Base-by-base conservation (phyloP, 2,888 invertebrate species). In the Phyllotreta striolata region DNA sequence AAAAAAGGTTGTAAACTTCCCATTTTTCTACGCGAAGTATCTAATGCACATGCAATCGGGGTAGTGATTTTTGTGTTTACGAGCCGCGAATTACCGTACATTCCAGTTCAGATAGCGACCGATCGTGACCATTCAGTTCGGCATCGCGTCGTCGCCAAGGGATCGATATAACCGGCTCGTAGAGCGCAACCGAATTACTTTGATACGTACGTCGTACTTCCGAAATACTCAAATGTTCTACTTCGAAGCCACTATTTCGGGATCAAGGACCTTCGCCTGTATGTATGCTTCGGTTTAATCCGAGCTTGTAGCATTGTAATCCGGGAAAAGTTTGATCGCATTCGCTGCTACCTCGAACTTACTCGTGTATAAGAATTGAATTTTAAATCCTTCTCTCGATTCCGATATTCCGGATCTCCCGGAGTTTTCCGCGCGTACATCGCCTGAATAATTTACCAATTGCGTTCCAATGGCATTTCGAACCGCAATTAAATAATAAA, bases 51-150 rank as follows among this genome's bases (percentile, higher is more conserved):
- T 74, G 73, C 76, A 78, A 78, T 77, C 77, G 73, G 76, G 73
- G 70, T 76, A 77, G 77, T 77, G 79, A 79, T 78, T 78, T 79
- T 79, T 77, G 74, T 76, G 76, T 77, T 78, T 78, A 78, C 77
- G 78, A 78, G 73, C 75, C 76, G 77, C 75, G 75, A 79, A 78
- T 74, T 74, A 74, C 76, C 73, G 71, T 72, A 71, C 74, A 76
- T 77, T 78, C 74, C 71, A 73, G 73, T 76, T 59, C 52, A 76
- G 77, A 77, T 78, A 78, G 76, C 77, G 72, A 76, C 76, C 77
- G 76, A 78, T 77, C 51, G 51, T 59, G 43, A 43, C 51, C 13
- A 59, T 59, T 59, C n/a, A 37, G 52, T 41, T 72, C 71, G 66
- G 70, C 71, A 72, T 69, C 73, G 70, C 66, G 67, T 69, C 70